Evolutionary conservation across 23 tunicate species (phyloP).

Genomic region (Trididemnum miniatum): DNA sequence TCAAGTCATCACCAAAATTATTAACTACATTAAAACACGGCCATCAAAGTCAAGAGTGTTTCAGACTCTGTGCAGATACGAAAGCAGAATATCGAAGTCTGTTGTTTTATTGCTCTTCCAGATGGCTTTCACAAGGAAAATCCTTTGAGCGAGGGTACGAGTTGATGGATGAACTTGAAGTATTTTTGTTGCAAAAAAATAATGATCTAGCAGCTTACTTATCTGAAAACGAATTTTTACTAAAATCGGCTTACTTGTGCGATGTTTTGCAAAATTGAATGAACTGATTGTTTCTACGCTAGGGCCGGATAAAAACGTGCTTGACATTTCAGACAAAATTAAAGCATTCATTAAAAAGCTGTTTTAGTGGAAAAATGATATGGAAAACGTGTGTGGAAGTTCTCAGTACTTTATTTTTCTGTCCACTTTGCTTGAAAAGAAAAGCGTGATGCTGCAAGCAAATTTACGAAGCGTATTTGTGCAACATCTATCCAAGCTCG

Average conservation of each 20-base stretch:
- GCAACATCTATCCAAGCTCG: constrained; percentile 42
- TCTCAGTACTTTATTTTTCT: constrained; percentile 32
- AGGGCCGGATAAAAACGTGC: constrained; percentile 46
- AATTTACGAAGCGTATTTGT: constrained; percentile 34
- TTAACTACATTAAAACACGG: constrained; percentile 40
- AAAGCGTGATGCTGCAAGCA: constrained; percentile 34
- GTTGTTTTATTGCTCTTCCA: constrained; percentile 35
- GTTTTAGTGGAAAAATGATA: constrained; percentile 19
- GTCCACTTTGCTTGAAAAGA: constrained; percentile 36
- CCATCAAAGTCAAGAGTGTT: constrained; percentile 36
- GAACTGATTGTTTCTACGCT: constrained; percentile 29
- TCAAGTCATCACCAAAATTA: constrained; percentile 26
- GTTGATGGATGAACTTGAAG: constrained; percentile 37
- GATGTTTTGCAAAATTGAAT: constrained; percentile 41
- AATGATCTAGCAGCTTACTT: constrained; percentile 28
- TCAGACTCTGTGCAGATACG: constrained; percentile 35
- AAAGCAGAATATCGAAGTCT: constrained; percentile 31
- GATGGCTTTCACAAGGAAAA: constrained; percentile 43
- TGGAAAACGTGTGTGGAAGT: constrained; percentile 35
- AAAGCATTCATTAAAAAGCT: constrained; percentile 29
- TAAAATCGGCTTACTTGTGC: constrained; percentile 42
- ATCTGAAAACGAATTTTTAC: constrained; percentile 35
- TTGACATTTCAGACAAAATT: constrained; percentile 43
- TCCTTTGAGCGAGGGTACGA: constrained; percentile 50
- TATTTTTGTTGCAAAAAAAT: constrained; percentile 43